These are phyloP conservation scores for Masticophis lateralis DNA, from an alignment of 2,797 vertebrate species.

Conservation along the genomic window DNA sequence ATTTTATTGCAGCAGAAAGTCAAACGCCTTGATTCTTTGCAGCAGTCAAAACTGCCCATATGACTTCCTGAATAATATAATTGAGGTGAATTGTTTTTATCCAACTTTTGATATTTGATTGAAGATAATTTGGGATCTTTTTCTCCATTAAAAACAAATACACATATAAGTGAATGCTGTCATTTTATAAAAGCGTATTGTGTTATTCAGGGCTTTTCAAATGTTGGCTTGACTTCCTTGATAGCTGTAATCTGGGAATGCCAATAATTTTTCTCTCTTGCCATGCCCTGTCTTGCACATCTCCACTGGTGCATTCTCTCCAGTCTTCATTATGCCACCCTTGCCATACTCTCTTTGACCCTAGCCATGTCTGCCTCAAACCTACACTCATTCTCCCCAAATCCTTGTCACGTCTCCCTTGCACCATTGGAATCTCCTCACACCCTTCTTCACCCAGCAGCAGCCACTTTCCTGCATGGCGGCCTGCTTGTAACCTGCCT, in stretches of 20 bases:
- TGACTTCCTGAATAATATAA: neutral
- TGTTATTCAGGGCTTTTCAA: neutral
- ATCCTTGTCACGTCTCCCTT: neutral
- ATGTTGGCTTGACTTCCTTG: neutral
- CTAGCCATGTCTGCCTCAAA: neutral
- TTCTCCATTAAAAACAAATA: neutral
- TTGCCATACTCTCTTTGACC: neutral
- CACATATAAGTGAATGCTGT: neutral
- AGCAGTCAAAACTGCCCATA: neutral
- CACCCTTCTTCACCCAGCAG: neutral
- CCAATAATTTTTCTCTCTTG: neutral
- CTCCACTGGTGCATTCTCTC: neutral
- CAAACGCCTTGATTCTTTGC: neutral
- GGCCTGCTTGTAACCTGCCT: neutral
- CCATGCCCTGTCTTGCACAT: neutral
- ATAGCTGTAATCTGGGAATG: neutral
- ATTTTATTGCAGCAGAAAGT: neutral
- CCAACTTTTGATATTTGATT: neutral
- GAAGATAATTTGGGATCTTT: neutral
- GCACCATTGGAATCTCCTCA: neutral
- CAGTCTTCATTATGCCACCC: neutral
- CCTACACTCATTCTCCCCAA: neutral
- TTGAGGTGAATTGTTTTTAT: neutral
- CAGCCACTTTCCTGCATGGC: neutral
- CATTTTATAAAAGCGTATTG: neutral